A percentile compares a stretch with the other conserved stretches of the same genome.
phyloP scores from a whole-genome alignment of 1,140 invertebrate species.

The Lepidurus packardi region DNA sequence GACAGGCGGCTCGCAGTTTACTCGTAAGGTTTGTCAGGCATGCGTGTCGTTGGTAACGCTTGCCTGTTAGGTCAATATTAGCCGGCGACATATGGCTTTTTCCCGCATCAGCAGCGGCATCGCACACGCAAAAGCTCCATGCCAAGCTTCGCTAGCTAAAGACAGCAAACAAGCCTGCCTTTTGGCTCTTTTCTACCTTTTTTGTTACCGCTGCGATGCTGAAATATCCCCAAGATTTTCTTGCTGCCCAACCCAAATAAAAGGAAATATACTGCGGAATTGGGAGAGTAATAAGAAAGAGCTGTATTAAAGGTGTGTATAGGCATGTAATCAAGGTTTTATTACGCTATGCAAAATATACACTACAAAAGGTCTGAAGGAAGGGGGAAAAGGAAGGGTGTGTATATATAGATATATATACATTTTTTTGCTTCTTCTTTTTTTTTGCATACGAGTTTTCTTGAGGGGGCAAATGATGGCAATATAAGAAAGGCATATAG shows the following conservation, averaged over 20 bases:
- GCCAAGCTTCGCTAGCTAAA: not conserved
- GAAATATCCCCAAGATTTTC: not conserved
- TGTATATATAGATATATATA: no score
- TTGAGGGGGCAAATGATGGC: not conserved
- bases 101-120: conserved; percentile 7
- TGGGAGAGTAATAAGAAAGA: no score
- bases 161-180: conserved; percentile 15
- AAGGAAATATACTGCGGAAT: no score
- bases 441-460: not conserved
- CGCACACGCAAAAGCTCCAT: not conserved
- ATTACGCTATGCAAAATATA: no score
- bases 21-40: conserved; percentile 2
- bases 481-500: not conserved
- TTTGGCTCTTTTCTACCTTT: not conserved
- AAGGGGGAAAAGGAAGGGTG: no score
- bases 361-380: no score
- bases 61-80: conserved; percentile 22
- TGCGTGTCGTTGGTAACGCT: conserved; percentile 20
- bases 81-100: conserved; percentile 6
- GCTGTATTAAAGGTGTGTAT: no score
- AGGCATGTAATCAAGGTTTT: no score
- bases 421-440: not conserved
- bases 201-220: not conserved
- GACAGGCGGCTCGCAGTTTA: not conserved
- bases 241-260: not conserved